These are phyloP conservation scores for Amphiprion ocellaris DNA, from an alignment of 2,113 vertebrate genomes.

Conservation along the genomic window DNA sequence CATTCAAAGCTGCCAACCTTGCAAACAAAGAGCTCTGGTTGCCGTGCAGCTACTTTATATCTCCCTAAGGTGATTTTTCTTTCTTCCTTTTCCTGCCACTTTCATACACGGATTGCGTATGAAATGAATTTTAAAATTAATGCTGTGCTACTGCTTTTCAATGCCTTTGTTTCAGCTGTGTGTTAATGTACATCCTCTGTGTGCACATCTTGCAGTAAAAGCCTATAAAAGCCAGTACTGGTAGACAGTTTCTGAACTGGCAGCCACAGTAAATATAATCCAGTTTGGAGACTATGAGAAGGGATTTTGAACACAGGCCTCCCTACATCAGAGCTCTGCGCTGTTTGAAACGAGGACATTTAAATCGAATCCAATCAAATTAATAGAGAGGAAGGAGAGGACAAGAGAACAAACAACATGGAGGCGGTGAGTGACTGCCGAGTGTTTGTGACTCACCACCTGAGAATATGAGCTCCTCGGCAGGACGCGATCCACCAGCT, in stretches of 20 bases:
- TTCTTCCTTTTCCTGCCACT: too few relatives aligned
- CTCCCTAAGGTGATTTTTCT: too few relatives aligned
- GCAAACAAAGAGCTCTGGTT: too few relatives aligned
- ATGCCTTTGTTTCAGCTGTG: too few relatives aligned
- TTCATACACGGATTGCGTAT: too few relatives aligned
- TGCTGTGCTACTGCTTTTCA: too few relatives aligned
- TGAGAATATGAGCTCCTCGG: constrained; percentile 16
- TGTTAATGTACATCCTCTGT: too few relatives aligned
- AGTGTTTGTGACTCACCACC: constrained; percentile 52
- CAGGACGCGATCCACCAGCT: constrained; percentile 19
- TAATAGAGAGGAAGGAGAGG: background rate
- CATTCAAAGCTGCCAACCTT: too few relatives aligned
- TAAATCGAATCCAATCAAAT: constrained; percentile 45
- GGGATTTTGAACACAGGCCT: constrained; percentile 19
- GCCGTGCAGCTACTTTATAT: too few relatives aligned
- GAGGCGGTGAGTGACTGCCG: constrained; percentile 39
- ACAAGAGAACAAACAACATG: constrained; percentile 25
- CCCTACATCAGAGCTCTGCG: background rate
- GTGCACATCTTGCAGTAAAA: background rate
- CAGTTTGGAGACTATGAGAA: background rate
- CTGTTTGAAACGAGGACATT: constrained; percentile 17
- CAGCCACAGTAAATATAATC: background rate
- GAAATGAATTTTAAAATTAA: too few relatives aligned
- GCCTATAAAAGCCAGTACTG: background rate
- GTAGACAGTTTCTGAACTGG: background rate